These are phyloP conservation scores for Musca vetustissima DNA, from an alignment of 1,140 invertebrate species.

Conservation along the genomic window DNA sequence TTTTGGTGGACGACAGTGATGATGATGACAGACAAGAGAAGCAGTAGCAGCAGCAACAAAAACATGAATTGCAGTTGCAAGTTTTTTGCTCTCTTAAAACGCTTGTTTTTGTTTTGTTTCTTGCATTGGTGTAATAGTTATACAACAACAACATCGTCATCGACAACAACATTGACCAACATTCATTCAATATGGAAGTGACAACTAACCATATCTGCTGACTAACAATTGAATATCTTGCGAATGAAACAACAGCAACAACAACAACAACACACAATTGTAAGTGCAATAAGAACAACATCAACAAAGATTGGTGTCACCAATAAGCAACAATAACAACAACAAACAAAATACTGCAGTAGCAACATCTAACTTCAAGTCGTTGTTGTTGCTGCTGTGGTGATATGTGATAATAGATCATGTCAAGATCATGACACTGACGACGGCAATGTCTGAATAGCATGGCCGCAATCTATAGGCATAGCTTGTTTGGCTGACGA, in stretches of 20 bases:
- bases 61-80: background rate
- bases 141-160: too few species aligned
- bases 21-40: too few species aligned
- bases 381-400: too few species aligned
- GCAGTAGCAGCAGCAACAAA: background rate
- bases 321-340: background rate
- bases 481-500: too few species aligned
- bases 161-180: background rate
- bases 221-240: background rate
- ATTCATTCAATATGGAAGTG: slow-evolving; percentile 1
- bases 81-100: background rate
- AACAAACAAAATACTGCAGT: background rate
- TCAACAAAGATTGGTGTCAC: background rate
- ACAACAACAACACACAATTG: background rate
- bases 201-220: background rate
- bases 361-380: too few species aligned
- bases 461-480: too few species aligned
- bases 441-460: too few species aligned
- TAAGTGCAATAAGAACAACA: background rate
- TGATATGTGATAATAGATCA: background rate
- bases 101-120: background rate
- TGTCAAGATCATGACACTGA: slow-evolving; percentile 1
- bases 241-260: background rate
- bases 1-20: background rate
- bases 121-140: background rate